These are phyloP conservation scores for Hermodice carunculata DNA, from an alignment of 2,888 invertebrate genomes.

Conservation along the genomic window DNA sequence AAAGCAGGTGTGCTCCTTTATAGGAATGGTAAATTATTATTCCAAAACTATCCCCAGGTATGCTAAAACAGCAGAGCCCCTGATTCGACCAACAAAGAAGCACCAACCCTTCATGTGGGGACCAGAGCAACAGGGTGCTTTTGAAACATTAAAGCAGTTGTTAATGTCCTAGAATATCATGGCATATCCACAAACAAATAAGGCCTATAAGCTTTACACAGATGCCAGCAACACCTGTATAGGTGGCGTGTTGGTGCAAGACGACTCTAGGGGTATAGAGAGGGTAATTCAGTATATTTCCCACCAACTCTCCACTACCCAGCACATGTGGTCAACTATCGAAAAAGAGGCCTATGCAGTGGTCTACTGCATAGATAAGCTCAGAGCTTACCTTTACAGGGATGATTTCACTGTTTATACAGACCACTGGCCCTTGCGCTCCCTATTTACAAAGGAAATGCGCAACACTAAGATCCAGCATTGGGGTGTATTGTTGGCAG, in stretches of 20 bases:
- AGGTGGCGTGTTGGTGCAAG: background rate
- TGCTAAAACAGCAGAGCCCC: no score
- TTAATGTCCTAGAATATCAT: no score
- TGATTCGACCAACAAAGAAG: no score
- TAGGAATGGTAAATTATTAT: no score
- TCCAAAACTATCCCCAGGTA: no score
- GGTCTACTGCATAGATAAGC: background rate
- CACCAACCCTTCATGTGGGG: no score
- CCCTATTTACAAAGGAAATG: background rate
- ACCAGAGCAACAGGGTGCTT: no score
- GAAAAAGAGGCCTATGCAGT: constrained; percentile 8
- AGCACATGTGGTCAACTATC: background rate
- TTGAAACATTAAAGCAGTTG: no score
- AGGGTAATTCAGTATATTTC: background rate
- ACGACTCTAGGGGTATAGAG: background rate
- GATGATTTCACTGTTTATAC: background rate
- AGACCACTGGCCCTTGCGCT: background rate
- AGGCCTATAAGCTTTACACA: no score
- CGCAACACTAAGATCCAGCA: background rate
- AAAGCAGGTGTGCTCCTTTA: no score
- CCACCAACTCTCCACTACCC: background rate
- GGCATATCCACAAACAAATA: no score
- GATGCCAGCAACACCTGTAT: no score
- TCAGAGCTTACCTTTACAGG: background rate
- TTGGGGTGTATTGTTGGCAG: constrained; percentile 4